Conservation (phyloP, 2,113 vertebrate species). For the Furnarius figulus region DNA sequence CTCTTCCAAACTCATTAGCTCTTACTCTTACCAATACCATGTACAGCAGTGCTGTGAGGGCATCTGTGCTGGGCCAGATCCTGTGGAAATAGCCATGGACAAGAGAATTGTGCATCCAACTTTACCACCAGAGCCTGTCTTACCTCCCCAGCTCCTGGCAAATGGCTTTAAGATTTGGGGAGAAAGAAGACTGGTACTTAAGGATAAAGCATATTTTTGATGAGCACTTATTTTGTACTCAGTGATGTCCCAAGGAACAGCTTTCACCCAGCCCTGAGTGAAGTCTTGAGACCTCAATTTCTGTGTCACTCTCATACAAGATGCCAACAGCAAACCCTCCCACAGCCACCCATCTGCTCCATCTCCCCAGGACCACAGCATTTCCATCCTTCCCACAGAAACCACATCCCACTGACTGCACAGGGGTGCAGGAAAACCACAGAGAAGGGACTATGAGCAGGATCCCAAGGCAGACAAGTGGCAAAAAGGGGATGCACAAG, state of each 20-base stretch:
- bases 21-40: neutral
- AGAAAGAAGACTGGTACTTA: neutral
- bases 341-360: neutral
- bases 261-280: accelerated
- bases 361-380: neutral
- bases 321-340: neutral
- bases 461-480: neutral
- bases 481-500: neutral
- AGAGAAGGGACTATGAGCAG: neutral
- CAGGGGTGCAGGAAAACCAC: accelerated
- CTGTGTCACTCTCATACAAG: neutral
- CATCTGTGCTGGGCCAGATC: neutral
- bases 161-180: neutral
- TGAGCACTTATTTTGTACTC: neutral
- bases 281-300: neutral
- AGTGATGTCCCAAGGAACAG: accelerated
- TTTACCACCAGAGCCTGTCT: neutral
- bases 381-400: neutral
- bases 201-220: neutral
- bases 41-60: neutral
- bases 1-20: neutral
- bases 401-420: neutral
- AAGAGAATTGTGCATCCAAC: neutral
- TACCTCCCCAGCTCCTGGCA: neutral
- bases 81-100: accelerated